A percentile compares a stretch with the other conserved stretches of the same genome.
phyloP scores from a whole-genome alignment of 2,113 vertebrate genomes.

The Plecotus auritus region DNA sequence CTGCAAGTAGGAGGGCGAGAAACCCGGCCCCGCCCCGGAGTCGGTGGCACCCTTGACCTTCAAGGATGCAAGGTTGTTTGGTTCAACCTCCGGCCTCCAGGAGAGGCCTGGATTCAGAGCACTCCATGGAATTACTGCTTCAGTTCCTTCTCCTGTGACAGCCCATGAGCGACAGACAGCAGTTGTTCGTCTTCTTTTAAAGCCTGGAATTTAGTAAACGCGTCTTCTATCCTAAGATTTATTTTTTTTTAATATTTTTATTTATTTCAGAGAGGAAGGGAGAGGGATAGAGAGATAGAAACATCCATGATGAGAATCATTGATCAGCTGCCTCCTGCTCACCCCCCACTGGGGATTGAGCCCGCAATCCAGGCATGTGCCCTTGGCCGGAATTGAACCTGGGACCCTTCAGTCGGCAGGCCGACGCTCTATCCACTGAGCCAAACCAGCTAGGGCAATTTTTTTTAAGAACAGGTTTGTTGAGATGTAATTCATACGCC shows the following conservation, averaged over 20 bases:
- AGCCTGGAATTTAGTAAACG: not conserved
- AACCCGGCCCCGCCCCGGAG: fast-evolving
- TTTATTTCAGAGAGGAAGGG: too few species aligned
- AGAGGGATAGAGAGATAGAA: too few species aligned
- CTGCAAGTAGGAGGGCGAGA: not conserved
- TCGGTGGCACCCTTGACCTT: not conserved
- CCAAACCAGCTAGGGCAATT: too few species aligned
- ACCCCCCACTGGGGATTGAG: too few species aligned
- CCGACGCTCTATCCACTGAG: too few species aligned
- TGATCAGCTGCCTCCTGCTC: too few species aligned
- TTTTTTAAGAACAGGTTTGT: not conserved
- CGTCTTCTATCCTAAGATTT: not conserved
- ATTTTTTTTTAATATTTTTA: too few species aligned
- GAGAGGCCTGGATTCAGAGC: not conserved
- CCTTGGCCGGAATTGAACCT: too few species aligned
- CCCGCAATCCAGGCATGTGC: too few species aligned
- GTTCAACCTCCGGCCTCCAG: not conserved
- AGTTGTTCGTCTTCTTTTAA: not conserved
- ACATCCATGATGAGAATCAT: too few species aligned
- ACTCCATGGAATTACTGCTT: not conserved
- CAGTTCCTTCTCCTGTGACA: fast-evolving
- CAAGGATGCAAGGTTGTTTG: not conserved
- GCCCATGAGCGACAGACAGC: not conserved
- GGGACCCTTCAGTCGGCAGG: too few species aligned
- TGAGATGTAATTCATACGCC: not conserved